Percentiles rank a stretch among this genome's conserved stretches.
Conservation (phyloP, 2,113 vertebrate genomes). For the Nanorana parkeri region DNA sequence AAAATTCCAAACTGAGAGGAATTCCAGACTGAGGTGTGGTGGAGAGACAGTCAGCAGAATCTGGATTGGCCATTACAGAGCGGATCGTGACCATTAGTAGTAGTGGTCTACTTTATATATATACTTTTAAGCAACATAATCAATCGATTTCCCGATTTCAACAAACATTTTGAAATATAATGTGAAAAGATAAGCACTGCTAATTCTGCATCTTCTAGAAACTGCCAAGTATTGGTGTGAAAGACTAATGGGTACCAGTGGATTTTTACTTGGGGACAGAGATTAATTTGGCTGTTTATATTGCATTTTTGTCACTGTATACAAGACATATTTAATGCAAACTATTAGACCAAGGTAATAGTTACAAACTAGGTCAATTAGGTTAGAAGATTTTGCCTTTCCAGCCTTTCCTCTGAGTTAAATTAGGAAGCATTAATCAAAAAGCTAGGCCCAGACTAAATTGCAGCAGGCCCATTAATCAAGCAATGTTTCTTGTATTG, state of each 20-base stretch:
- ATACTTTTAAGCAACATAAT: too few relatives aligned
- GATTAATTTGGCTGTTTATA: constrained; percentile 6
- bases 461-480: constrained; percentile 35
- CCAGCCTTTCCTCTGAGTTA: constrained; percentile 13
- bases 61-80: too few relatives aligned
- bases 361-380: constrained; percentile 48
- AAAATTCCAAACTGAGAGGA: too few relatives aligned
- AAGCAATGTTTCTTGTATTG: constrained; percentile 22
- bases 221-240: not conserved
- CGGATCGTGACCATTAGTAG: too few relatives aligned
- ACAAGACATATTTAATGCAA: constrained; percentile 22
- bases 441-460: constrained; percentile 25
- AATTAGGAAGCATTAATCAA: constrained; percentile 46
- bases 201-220: not conserved
- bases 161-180: not conserved
- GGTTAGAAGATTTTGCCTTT: constrained; percentile 35
- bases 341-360: constrained; percentile 36
- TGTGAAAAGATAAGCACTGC: not conserved
- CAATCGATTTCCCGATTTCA: too few relatives aligned
- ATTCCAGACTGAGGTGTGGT: too few relatives aligned
- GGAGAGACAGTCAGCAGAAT: too few relatives aligned
- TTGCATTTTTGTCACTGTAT: constrained; percentile 14
- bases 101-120: too few relatives aligned
- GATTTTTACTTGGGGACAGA: constrained; percentile 5
- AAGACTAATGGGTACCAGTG: constrained; percentile 3